Conservation (phyloP, 2,888 invertebrate species). For the Hybos culiciformis region DNA sequence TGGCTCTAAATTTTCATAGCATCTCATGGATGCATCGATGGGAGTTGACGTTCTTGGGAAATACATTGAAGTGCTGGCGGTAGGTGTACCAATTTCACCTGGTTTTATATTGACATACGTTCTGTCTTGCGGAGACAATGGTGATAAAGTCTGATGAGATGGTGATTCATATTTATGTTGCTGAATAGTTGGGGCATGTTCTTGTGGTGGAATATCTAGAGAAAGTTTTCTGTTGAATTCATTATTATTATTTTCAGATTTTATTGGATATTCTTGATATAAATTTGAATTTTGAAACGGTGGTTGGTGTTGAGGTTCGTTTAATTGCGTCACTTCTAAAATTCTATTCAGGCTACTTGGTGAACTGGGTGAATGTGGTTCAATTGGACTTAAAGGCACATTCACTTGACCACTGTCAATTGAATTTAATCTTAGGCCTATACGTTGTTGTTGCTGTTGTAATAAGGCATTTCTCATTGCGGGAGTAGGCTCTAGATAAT, state of each 20-base stretch:
- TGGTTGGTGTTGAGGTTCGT: constrained; percentile 21
- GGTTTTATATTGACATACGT: constrained; percentile 39
- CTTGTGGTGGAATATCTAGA: constrained; percentile 30
- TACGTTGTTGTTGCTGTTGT: constrained; percentile 11
- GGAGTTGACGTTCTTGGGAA: constrained; percentile 10
- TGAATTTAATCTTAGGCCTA: constrained; percentile 19
- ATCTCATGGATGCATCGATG: constrained; percentile 13
- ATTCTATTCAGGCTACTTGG: constrained; percentile 42
- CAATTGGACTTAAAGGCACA: constrained; percentile 23
- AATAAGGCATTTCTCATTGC: constrained; percentile 13
- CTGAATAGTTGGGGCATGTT: constrained; percentile 29
- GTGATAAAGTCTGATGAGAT: not conserved
- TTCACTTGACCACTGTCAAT: constrained; percentile 21
- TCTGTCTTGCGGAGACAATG: constrained; percentile 16
- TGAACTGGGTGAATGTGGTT: constrained; percentile 37
- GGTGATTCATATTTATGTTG: constrained; percentile 3
- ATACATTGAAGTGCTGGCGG: constrained; percentile 7
- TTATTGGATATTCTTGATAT: constrained; percentile 43
- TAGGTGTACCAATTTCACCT: constrained; percentile 22
- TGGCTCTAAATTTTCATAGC: constrained; percentile 18
- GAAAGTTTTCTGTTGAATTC: constrained; percentile 25
- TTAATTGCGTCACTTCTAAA: constrained; percentile 41
- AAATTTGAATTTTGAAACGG: constrained; percentile 38
- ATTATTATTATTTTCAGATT: constrained; percentile 39
- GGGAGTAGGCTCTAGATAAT: constrained; percentile 33